Conservation (phyloP, 30 jellyfish, hydroid and myxozoan genomes). For the Turritopsis dohrnii region DNA sequence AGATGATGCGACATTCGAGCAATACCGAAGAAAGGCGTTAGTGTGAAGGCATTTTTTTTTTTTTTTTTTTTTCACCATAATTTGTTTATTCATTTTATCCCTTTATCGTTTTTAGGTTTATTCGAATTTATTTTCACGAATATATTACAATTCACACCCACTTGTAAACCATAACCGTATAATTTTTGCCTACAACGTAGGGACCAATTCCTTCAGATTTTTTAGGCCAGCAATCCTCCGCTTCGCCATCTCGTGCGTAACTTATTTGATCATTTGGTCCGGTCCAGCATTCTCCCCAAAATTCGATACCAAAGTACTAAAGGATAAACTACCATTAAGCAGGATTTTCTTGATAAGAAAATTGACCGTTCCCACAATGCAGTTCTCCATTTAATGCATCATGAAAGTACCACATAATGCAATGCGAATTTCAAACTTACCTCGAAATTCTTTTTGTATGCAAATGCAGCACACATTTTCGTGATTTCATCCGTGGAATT, state of each 20-base stretch:
- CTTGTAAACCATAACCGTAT: slow-evolving; percentile 1
- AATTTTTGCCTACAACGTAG: background rate
- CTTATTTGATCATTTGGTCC: background rate
- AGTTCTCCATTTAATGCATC: too few relatives aligned
- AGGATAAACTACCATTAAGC: background rate
- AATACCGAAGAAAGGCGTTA: too few relatives aligned
- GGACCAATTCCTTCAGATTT: background rate
- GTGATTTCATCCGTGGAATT: background rate
- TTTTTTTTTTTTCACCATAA: too few relatives aligned
- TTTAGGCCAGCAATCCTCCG: background rate
- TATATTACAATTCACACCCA: background rate
- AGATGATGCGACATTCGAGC: too few relatives aligned
- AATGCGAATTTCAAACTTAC: background rate
- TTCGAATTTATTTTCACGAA: background rate
- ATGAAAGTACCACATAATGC: too few relatives aligned
- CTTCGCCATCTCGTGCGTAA: slow-evolving; percentile 11
- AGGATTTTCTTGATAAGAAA: background rate
- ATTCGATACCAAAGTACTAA: slow-evolving; percentile 17
- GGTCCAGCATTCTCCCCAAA: slow-evolving; percentile 12
- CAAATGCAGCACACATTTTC: slow-evolving; percentile 7
- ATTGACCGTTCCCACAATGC: background rate
- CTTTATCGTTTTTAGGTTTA: background rate
- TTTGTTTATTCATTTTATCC: background rate
- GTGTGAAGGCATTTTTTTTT: too few relatives aligned
- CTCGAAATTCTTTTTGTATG: background rate